Evolutionary conservation across 2,797 vertebrate species (phyloP), one percentile per base, ranked within the genome.

Genomic region (Paratrypauchen microcephalus): DNA sequence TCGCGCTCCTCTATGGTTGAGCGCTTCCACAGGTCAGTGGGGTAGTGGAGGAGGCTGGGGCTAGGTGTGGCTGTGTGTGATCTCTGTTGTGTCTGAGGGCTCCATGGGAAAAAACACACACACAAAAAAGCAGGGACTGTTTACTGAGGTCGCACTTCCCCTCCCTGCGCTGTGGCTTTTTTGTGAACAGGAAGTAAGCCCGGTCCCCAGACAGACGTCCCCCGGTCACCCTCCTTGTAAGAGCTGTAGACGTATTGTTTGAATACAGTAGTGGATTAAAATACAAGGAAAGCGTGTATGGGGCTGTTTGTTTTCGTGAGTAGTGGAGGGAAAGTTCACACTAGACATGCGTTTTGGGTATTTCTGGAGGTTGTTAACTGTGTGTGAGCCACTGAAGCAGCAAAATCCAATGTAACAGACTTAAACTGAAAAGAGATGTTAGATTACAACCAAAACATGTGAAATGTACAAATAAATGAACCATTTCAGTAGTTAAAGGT

Each of bases 271-370:
- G 82, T 80, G 57, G 79, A 86, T 85, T 60, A 66, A 85, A 88
- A 88, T 84, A 83, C 82, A 87, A 86, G 88, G 86, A 85, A 61
- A 91, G 72, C 84, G 73, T 75, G 78, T 85, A 82, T 83, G 82
- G 61, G 21, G 76, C 76, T 41, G 57, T 81, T 84, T 73, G 54
- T 73, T 82, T 84, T 86, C 57, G 63, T 76, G 75, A 69, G 71
- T 45, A 45, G 48, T 55, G n/a, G 60, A 80, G 85, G 72, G 78
- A 83, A 83, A 80, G 74, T 86, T 83, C 73, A 67, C 72, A 69
- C 70, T 67, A 80, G 74, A 47, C 36, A 16, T 15, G n/a, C 23
- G 21, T 45, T 45, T 39, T 41, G 60, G 36, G 60, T 41, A 30
- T 58, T 58, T 36, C 28, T 36, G n/a, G 18, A 5, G 18, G 18